These are phyloP conservation scores for Drosophila arawakana DNA, from an alignment of 1,140 invertebrate species.

Conservation along the genomic window DNA sequence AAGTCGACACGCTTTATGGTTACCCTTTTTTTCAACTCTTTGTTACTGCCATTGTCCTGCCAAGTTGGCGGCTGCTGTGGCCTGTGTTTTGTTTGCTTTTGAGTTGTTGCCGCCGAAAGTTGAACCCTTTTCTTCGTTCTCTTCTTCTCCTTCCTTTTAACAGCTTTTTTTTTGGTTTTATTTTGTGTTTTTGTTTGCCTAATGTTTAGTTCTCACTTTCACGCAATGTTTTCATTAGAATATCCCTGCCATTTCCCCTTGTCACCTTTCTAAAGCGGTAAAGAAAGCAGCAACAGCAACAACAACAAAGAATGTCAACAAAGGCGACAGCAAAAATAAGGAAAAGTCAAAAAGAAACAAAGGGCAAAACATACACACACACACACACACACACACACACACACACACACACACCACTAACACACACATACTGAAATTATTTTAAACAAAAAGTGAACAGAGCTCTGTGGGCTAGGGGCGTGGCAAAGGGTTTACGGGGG, in stretches of 20 bases:
- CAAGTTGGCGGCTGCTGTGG: constrained; percentile 51
- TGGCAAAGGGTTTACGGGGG: neutral
- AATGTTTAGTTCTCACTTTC: constrained; percentile 82
- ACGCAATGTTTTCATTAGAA: constrained; percentile 81
- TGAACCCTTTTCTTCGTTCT: constrained; percentile 63
- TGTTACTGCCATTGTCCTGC: constrained; percentile 39
- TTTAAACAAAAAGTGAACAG: neutral
- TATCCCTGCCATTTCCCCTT: constrained; percentile 11
- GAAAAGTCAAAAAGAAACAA: constrained; percentile 30
- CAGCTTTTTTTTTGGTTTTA: constrained; percentile 15
- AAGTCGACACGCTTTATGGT: too few species aligned
- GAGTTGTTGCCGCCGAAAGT: constrained; percentile 49
- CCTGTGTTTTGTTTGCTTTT: constrained; percentile 64
- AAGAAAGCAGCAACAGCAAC: constrained; percentile 26
- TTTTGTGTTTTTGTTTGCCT: constrained; percentile 65
- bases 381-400: constrained; percentile 1
- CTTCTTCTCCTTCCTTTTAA: constrained; percentile 2
- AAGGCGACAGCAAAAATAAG: constrained; percentile 36
- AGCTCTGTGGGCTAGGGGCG: neutral
- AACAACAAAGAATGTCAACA: constrained; percentile 38
- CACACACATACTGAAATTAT: constrained; percentile 7
- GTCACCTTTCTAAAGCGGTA: neutral
- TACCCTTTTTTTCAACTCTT: neutral
- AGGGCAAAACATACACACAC: neutral
- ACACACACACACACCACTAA: neutral